Conservation (phyloP, 2,888 invertebrate species). For the Amblyjoppa fuscipennis region DNA sequence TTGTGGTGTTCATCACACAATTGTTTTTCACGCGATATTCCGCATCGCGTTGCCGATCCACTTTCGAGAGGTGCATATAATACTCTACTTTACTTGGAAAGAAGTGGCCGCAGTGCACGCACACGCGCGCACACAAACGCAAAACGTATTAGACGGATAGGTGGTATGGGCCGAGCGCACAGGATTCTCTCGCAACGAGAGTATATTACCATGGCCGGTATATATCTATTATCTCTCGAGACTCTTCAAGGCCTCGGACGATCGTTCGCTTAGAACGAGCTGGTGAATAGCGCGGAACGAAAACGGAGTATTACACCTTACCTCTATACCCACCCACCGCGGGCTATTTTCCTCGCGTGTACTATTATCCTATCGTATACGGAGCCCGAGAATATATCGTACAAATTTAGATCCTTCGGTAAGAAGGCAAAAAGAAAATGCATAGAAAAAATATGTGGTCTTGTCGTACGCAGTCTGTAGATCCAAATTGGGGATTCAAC, state of each 20-base stretch:
- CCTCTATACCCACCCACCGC: neutral
- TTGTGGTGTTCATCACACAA: constrained; percentile 52
- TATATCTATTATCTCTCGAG: constrained; percentile 53
- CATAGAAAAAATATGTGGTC: neutral
- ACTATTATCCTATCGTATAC: constrained; percentile 1
- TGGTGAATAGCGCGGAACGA: constrained; percentile 53
- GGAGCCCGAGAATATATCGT: neutral
- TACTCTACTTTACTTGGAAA: neutral
- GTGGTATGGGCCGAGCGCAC: neutral
- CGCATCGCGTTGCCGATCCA: constrained; percentile 57
- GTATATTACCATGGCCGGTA: constrained; percentile 40
- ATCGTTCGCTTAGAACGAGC: constrained; percentile 61
- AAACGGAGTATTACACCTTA: neutral
- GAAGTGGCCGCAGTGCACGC: neutral
- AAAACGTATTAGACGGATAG: constrained; percentile 12
- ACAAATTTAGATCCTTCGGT: neutral
- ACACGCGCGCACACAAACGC: neutral
- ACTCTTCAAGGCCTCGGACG: constrained; percentile 59
- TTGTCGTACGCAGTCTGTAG: neutral
- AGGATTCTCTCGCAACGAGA: constrained; percentile 52
- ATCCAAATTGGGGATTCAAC: too few species aligned
- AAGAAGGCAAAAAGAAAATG: neutral
- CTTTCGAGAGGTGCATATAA: constrained; percentile 50
- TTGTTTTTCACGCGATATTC: constrained; percentile 66
- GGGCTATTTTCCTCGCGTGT: neutral